Evolutionary conservation across 2,113 vertebrate genomes (phyloP), one percentile per base, ranked within the genome.

Genomic region (Psilopogon haemacephalus): DNA sequence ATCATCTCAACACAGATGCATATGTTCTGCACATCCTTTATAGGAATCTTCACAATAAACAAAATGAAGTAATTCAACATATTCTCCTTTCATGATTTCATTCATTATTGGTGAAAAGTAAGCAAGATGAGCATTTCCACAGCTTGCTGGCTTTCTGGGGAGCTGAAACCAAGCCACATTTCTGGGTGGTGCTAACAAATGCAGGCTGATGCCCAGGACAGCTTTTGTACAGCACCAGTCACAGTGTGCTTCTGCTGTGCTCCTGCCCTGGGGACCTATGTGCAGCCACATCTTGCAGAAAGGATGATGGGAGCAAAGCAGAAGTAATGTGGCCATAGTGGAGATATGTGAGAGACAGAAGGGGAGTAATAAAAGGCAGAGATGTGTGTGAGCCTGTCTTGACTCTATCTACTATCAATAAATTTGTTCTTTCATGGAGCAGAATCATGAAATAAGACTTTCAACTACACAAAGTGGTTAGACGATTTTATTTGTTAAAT

Each of bases 161-260:
- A 77, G 30, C 27, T 76, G 68, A 83, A 88, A 13, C 12, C 30
- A 42, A 30, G 23, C 5, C 15, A 18, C 28, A 4, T 16, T 0
- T 0, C 54, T 76, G n/a, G 50, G 38, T 26, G 68, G 35, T 10
- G 16, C 5, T 37, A 78, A 16, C 54, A 56, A 33, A 7, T 11
- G 54, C 12, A 38, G 37, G 18, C 14, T 42, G 55, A 42, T 86
- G 16, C 23, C 55, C 24, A 37, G 44, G 23, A 10, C 23, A 65
- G 23, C 38, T 56, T 55, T 60, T 0, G 0, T 30, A 27, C 20
- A 46, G 11, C 15, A 19, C 6, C 23, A 28, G 5, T 12, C 1
- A 1, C 7, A 46, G 18, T 0, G 1, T 52, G 65, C 21, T 72
- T 26, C 46, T 37, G 19, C 20, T 37, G 16, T 0, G 1, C 24